Percentiles rank a stretch among this genome's conserved stretches.
phyloP scores from a whole-genome alignment of 1,140 invertebrate species.

The Muscidifurax raptorellus region DNA sequence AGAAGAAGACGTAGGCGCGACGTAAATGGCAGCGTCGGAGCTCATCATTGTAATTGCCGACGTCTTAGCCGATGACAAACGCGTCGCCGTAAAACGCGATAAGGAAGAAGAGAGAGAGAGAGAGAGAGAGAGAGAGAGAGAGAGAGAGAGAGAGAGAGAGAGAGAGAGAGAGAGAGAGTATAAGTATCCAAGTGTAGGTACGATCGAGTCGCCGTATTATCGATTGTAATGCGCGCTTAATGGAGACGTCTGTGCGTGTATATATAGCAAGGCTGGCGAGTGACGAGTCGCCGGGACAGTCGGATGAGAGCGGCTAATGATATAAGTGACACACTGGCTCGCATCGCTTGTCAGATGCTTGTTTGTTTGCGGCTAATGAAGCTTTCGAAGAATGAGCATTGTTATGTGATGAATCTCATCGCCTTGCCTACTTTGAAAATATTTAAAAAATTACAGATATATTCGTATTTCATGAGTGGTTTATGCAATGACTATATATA shows the following conservation, averaged over 20 bases:
- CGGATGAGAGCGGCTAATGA: constrained; percentile 17
- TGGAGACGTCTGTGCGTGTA: constrained; percentile 41
- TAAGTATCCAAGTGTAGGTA: too few species aligned
- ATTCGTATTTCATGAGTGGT: too few species aligned
- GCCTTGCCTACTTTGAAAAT: background rate
- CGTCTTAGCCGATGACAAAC: constrained; percentile 36
- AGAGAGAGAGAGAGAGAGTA: background rate
- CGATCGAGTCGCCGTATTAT: constrained; percentile 35
- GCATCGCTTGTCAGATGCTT: background rate
- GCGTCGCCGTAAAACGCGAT: background rate
- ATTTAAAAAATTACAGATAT: too few species aligned
- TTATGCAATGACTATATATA: too few species aligned
- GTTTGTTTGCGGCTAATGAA: background rate
- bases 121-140: background rate
- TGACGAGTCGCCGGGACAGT: constrained; percentile 16
- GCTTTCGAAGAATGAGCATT: background rate
- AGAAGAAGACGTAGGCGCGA: constrained; percentile 11
- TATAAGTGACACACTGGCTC: background rate
- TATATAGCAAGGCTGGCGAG: background rate
- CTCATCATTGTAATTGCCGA: constrained; percentile 26
- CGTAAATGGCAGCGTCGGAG: constrained; percentile 29
- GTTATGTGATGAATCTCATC: background rate
- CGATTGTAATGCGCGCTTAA: constrained; percentile 40
- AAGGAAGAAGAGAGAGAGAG: background rate
- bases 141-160: background rate